These are phyloP conservation scores for Cephalopholis sonnerati DNA, from an alignment of 2,113 vertebrate genomes.

Conservation along the genomic window DNA sequence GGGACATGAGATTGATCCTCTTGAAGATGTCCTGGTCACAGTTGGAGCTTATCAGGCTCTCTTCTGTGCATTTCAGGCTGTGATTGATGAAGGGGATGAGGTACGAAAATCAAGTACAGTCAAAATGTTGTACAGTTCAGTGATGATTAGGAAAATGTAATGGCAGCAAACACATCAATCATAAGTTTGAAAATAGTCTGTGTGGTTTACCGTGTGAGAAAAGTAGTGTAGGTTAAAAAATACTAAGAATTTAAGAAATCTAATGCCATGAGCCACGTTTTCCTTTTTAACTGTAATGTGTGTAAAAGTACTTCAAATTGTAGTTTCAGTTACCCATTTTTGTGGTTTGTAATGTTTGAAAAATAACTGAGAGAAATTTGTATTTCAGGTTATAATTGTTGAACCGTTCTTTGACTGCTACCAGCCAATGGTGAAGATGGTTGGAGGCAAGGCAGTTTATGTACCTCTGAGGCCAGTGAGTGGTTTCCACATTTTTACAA, in stretches of 20 bases:
- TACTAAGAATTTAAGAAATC: neutral
- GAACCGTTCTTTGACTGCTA: constrained; percentile 98
- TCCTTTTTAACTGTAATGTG: neutral
- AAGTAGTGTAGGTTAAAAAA: neutral
- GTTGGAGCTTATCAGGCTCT: constrained; percentile 95
- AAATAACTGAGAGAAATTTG: neutral
- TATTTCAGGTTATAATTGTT: constrained; percentile 92
- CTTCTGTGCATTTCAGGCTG: constrained; percentile 92
- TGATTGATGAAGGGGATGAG: constrained; percentile 94
- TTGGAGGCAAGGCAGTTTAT: constrained; percentile 90
- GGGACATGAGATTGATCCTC: constrained; percentile 87
- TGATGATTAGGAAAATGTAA: neutral
- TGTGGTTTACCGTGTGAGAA: neutral
- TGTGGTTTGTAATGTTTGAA: neutral
- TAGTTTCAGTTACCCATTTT: neutral
- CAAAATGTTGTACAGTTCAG: neutral
- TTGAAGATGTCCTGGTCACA: constrained; percentile 91
- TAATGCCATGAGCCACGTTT: too few species aligned
- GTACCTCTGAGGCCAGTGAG: constrained; percentile 91
- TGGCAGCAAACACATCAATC: neutral
- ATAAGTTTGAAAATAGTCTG: neutral
- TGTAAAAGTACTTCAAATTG: neutral
- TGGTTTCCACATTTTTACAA: neutral
- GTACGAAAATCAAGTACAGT: constrained; percentile 74
- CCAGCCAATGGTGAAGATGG: constrained; percentile 93